Base-by-base conservation (phyloP, 2,888 invertebrate species). In the Alloscopus bannaensis region DNA sequence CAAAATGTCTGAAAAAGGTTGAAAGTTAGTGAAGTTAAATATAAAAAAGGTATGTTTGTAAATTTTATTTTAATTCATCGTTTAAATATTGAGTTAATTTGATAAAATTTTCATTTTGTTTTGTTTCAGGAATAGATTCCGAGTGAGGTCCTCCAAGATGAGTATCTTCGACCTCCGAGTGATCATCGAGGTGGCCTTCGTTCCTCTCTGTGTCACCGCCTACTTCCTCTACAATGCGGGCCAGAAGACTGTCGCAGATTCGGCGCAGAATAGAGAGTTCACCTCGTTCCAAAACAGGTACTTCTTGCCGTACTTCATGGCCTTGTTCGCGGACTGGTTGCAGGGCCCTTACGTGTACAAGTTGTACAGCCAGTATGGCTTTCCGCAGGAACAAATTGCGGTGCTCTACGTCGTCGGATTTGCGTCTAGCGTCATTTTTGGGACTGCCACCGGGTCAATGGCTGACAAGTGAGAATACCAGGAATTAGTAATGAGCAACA, bases 291-390 rank as follows among this genome's bases (percentile, higher is more conserved):
- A 91, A 84, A 87, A 87, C 36, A 88, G 88, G 24, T 91, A 91
- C 86, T 90, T 91, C 81, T 82, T 88, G 11, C 90, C 90, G 0
- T 91, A 90, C 83, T 88, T 91, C 72, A 87, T 90, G 83, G 91
- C 91, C 0, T 88, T 90, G 83, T 90, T 82, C 36, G 89, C 91
- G 1, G 91, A 91, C 86, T 91, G 91, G 91, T 88, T 91, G 2
- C 91, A 91, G 87, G 91, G 91, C 13, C 91, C 91, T 0, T 91
- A 91, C 85, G 88, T 91, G 1, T 91, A 91, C 86, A 90, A 90
- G 86, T 88, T 91, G 0, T 91, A 91, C 86, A 89, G 89, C 62
- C 88, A 89, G 82, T 91, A 91, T 87, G 91, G 91, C 16, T 91
- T 90, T 85, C 88, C 89, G 26, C 90, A 90, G 84, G 88, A 88